A percentile compares a stretch with the other conserved stretches of the same genome.
Conservation (phyloP, 1,140 invertebrate genomes). For the Drosophila melanica region DNA sequence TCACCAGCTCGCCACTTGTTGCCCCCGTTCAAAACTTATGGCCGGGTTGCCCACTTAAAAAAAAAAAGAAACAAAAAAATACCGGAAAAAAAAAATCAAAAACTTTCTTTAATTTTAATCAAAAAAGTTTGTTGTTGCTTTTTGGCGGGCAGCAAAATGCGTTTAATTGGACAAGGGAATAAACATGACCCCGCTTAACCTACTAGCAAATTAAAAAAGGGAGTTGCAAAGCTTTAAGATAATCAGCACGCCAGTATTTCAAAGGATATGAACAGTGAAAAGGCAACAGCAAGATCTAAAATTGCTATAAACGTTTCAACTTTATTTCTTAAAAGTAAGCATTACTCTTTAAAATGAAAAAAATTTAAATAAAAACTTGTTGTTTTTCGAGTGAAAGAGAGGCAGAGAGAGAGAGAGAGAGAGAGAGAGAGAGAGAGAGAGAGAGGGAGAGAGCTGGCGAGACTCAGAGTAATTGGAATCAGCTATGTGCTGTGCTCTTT, state of each 20-base stretch:
- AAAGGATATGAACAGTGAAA: no score
- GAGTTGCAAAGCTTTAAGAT: slow-evolving; percentile 1
- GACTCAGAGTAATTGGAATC: no score
- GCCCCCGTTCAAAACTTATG: slow-evolving; percentile 37
- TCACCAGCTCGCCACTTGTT: slow-evolving; percentile 64
- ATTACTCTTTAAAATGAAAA: no score
- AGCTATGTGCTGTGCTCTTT: no score
- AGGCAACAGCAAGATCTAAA: not conserved
- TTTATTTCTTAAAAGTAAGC: no score
- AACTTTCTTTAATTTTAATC: slow-evolving; percentile 79
- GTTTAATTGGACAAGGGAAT: slow-evolving; percentile 80
- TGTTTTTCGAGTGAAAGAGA: not conserved
- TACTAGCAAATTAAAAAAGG: slow-evolving; percentile 28
- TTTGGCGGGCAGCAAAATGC: slow-evolving; percentile 59
- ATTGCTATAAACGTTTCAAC: no score
- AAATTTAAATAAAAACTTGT: no score
- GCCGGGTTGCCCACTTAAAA: slow-evolving; percentile 24
- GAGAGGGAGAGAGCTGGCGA: not conserved
- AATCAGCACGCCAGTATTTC: not conserved
- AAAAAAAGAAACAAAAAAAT: not conserved
- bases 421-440: not conserved
- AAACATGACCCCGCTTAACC: slow-evolving; percentile 23
- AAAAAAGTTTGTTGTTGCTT: slow-evolving; percentile 69
- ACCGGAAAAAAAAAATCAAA: slow-evolving; percentile 17
- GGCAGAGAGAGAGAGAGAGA: not conserved